Conservation (phyloP, 2,797 vertebrate genomes). For the Coendou prehensilis region DNA sequence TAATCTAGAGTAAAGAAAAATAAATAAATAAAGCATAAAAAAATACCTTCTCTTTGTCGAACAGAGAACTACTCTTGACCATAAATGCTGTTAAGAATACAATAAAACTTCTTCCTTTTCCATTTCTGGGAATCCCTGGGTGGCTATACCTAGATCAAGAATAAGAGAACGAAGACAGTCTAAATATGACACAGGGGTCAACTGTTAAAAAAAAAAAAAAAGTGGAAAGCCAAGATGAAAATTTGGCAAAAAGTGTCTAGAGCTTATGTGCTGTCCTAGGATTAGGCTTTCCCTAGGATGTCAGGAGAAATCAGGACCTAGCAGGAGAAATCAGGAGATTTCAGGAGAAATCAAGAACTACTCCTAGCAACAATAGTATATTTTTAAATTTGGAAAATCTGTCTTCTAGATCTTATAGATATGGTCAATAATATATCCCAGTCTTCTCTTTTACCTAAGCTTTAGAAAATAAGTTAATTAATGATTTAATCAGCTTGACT, state of each 20-base stretch:
- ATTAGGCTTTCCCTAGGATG: constrained; percentile 4
- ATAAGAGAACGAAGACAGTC: constrained; percentile 52
- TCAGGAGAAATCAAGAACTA: not conserved
- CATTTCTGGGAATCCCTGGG: constrained; percentile 55
- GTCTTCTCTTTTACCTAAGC: not conserved
- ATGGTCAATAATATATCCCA: not conserved
- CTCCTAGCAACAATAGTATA: not conserved
- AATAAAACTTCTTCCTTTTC: constrained; percentile 58
- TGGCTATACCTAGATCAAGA: constrained; percentile 49
- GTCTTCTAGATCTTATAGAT: constrained; percentile 28
- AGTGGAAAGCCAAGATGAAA: constrained; percentile 43
- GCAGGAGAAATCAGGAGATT: not conserved
- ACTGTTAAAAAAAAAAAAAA: constrained; percentile 54
- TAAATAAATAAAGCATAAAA: constrained; percentile 38
- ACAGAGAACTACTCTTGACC: constrained; percentile 57
- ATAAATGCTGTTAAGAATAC: constrained; percentile 54
- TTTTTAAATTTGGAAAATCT: constrained; percentile 45
- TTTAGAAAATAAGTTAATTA: constrained; percentile 31
- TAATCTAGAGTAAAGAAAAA: constrained; percentile 92
- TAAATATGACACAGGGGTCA: constrained; percentile 46
- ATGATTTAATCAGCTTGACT: not conserved
- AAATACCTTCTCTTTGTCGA: constrained; percentile 44
- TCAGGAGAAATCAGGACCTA: not conserved
- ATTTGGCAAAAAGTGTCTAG: constrained; percentile 16
- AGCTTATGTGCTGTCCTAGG: not conserved